Evolutionary conservation across 30 jellyfish, hydroid and myxozoan genomes (phyloP), one percentile per base, ranked within the genome.

Genomic region (Cassiopea andromeda): DNA sequence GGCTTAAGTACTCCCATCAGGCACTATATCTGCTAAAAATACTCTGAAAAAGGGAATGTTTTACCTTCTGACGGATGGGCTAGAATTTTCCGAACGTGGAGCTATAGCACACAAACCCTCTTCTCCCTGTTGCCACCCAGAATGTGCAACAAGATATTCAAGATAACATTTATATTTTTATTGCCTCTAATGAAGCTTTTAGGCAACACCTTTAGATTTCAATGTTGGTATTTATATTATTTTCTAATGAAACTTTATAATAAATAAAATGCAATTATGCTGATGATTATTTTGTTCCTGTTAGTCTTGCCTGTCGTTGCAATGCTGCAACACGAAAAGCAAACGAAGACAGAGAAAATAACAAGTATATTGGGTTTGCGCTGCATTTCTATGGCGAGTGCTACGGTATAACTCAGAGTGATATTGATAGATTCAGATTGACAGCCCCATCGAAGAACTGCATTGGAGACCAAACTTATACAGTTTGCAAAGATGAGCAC

Each of bases 381-480:
- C 46, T 81, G 66, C 89, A 81, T 49, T 81, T 2, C 54, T 81
- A 14, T n/a, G 89, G 89, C 46, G 89, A 81, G 66, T 81, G 89
- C 58, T 81, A 81, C 80, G 89, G 89, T 44, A 48, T 69, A 44
- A 60, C 89, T 5, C 47, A 43, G 48, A 1, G 4, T 0, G 81
- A 81, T 46, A 16, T 81, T 38, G 81, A 64, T 46, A 48, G 69
- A 2, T 81, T 59, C 19, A 0, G 27, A 7, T 10, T 1, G 1
- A 44, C 44, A 44, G 69, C 5, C 16, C 70, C 9, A 7, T 81
- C 89, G 2, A 43, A 44, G 6, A 46, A 58, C 4, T 81, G 89
- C 19, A 64, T 72, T 14, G 89, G 89, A 1, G 89, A 81, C 47
- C 72, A 45, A 38, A 64, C 61, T 1, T 81, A 4, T 70, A 81